Evolutionary conservation across 2,888 invertebrate species (phyloP).

Genomic region (Malthinus seriepunctatus): DNA sequence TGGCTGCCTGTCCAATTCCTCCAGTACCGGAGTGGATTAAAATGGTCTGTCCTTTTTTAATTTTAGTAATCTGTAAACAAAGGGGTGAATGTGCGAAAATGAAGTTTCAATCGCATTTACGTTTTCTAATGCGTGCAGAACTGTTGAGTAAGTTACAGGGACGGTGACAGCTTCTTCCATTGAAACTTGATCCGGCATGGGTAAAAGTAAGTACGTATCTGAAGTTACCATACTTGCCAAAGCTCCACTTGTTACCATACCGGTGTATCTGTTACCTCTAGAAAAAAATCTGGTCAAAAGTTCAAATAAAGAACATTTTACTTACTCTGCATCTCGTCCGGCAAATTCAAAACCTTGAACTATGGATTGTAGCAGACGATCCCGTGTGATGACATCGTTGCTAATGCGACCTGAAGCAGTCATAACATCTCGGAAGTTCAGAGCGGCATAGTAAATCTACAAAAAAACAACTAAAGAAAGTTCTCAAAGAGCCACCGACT

Average conservation of each 20-base stretch:
- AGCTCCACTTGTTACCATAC: slow-evolving; percentile 62
- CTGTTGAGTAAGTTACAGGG: slow-evolving; percentile 70
- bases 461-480: slow-evolving; percentile 54
- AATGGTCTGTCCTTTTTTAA: slow-evolving; percentile 52
- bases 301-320: not conserved
- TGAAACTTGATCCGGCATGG: slow-evolving; percentile 72
- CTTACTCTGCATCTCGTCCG: slow-evolving; percentile 50
- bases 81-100: not conserved
- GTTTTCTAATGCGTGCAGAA: slow-evolving; percentile 57
- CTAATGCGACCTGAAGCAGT: slow-evolving; percentile 87
- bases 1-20: slow-evolving; percentile 80
- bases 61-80: slow-evolving; percentile 30
- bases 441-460: slow-evolving; percentile 72
- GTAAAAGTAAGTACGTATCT: slow-evolving; percentile 62
- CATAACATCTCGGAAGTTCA: slow-evolving; percentile 96
- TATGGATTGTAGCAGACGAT: slow-evolving; percentile 57
- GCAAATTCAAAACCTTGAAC: slow-evolving; percentile 64
- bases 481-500: not conserved
- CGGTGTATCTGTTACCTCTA: slow-evolving; percentile 69
- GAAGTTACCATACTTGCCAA: slow-evolving; percentile 65
- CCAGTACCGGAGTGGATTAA: slow-evolving; percentile 67
- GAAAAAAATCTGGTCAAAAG: not conserved
- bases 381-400: slow-evolving; percentile 74
- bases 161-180: slow-evolving; percentile 76
- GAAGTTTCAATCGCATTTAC: slow-evolving; percentile 30